Evolutionary conservation across 2,113 vertebrate genomes (phyloP).

Genomic region (Upupa epops): DNA sequence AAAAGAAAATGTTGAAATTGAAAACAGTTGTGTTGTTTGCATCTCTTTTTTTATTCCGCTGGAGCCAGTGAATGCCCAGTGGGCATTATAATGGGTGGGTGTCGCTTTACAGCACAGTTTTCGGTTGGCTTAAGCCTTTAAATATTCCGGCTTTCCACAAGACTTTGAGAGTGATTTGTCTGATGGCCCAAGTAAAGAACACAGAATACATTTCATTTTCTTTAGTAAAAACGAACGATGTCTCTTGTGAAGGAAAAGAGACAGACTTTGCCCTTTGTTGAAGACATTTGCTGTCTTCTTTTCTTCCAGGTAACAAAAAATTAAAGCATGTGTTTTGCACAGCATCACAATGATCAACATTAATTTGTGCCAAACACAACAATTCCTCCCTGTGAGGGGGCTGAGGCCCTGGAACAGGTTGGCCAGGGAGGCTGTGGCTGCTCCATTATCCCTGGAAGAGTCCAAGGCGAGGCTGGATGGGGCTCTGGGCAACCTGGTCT

Average conservation of each 20-base stretch:
- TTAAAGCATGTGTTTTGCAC: background rate
- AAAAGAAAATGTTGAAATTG: constrained; percentile 21
- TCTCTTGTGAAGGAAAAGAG: background rate
- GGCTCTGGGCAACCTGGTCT: too few relatives aligned
- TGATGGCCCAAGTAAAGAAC: background rate
- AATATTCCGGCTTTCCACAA: background rate
- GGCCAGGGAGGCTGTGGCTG: too few relatives aligned
- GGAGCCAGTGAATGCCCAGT: background rate
- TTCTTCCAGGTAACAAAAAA: background rate
- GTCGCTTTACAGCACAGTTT: background rate
- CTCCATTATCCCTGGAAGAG: too few relatives aligned
- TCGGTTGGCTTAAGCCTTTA: background rate
- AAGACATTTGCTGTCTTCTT: background rate
- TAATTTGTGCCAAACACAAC: too few relatives aligned
- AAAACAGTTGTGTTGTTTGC: background rate
- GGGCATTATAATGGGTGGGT: background rate
- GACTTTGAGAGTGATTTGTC: background rate
- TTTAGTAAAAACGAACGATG: background rate
- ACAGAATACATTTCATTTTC: background rate
- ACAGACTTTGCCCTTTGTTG: background rate
- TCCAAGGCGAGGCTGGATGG: too few relatives aligned
- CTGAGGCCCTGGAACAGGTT: too few relatives aligned
- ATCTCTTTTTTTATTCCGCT: background rate
- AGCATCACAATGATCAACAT: rapidly evolving
- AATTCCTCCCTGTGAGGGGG: background rate